A percentile compares a stretch with the other conserved stretches of the same genome.
phyloP scores from a whole-genome alignment of 1,140 invertebrate genomes.

The Gryon sp. region DNA sequence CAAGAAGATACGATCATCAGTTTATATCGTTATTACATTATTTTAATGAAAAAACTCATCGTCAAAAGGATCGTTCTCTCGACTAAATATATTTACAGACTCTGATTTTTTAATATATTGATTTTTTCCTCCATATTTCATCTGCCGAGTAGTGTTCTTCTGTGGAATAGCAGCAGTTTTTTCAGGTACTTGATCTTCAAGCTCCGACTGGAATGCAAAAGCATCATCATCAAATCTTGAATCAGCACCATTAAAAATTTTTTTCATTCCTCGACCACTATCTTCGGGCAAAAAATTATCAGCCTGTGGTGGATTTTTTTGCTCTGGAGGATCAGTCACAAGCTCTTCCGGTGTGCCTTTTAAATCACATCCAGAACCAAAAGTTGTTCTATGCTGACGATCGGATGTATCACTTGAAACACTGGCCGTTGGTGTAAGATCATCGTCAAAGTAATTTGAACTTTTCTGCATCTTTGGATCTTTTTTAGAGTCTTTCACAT shows the following conservation, averaged over 20 bases:
- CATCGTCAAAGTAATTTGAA: constrained; percentile 85
- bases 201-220: constrained; percentile 74
- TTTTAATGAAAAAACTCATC: constrained; percentile 89
- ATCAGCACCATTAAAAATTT: constrained; percentile 75
- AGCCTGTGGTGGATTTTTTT: constrained; percentile 61
- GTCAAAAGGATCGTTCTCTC: constrained; percentile 90
- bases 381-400: constrained; percentile 63
- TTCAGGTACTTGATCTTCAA: constrained; percentile 74
- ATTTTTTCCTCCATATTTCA: constrained; percentile 71
- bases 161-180: constrained; percentile 69
- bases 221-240: constrained; percentile 74
- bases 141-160: constrained; percentile 74
- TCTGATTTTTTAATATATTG: constrained; percentile 89
- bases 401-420: constrained; percentile 73
- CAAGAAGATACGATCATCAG: constrained; percentile 10
- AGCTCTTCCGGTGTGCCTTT: constrained; percentile 74
- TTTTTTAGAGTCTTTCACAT: constrained; percentile 68
- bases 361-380: constrained; percentile 66
- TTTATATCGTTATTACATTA: constrained; percentile 9
- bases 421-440: constrained; percentile 82
- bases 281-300: constrained; percentile 68
- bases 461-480: constrained; percentile 69
- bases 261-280: constrained; percentile 63
- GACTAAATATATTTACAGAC: constrained; percentile 91
- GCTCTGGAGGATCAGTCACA: constrained; percentile 50